Evolutionary conservation across 2,888 invertebrate species (phyloP).

Genomic region (Caenorhabditis zanzibari): DNA sequence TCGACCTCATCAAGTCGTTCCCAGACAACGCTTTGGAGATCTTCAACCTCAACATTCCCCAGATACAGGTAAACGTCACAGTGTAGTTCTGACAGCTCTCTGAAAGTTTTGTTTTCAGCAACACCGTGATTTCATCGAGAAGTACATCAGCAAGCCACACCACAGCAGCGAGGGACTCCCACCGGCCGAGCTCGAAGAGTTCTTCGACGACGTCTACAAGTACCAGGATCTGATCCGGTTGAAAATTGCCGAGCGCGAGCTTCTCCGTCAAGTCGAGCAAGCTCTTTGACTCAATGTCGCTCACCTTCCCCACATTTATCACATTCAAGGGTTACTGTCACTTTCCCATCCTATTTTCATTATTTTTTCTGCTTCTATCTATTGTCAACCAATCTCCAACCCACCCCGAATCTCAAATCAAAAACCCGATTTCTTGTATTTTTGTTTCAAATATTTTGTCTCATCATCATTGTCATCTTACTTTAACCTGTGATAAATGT

Average conservation of each 20-base stretch:
- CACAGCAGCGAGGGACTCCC: neutral
- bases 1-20: constrained; percentile 27
- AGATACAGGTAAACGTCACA: constrained; percentile 11
- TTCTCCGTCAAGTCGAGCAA: neutral
- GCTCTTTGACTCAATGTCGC: too few relatives aligned
- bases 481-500: too few relatives aligned
- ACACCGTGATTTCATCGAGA: constrained; percentile 10
- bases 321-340: too few relatives aligned
- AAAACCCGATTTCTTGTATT: too few relatives aligned
- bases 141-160: neutral
- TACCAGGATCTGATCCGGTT: constrained; percentile 22
- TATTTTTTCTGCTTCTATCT: too few relatives aligned
- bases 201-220: constrained; percentile 26
- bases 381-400: too few relatives aligned
- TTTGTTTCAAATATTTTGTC: too few relatives aligned
- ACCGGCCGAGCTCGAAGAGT: constrained; percentile 42
- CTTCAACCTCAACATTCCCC: constrained; percentile 9
- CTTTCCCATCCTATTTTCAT: too few relatives aligned
- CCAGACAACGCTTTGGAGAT: constrained; percentile 18
- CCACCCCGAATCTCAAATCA: too few relatives aligned
- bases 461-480: too few relatives aligned
- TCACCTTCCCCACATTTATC: too few relatives aligned
- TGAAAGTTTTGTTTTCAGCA: constrained; percentile 9
- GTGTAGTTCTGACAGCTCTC: neutral
- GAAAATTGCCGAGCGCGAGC: neutral